Evolutionary conservation across 2,888 invertebrate genomes (phyloP).

Genomic region (Aphodius sticticus): DNA sequence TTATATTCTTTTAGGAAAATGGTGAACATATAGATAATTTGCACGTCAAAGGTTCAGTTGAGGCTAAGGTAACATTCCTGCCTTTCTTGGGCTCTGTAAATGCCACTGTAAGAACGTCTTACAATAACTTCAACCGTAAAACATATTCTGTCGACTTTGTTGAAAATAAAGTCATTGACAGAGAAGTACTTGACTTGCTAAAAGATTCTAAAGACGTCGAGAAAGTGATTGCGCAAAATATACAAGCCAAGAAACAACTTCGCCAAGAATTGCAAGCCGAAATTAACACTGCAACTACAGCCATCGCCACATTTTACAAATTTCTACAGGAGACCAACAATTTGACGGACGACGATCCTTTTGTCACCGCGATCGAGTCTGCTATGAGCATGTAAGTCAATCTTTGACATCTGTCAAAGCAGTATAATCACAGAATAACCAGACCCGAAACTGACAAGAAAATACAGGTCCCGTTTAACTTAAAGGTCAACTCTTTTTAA

Average conservation of each 20-base stretch:
- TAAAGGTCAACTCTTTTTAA: too few relatives aligned
- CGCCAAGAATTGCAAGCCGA: conserved; percentile 25
- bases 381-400: conserved; percentile 48
- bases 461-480: too few relatives aligned
- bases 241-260: conserved; percentile 9
- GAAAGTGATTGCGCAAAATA: conserved; percentile 10
- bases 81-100: not conserved
- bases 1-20: not conserved
- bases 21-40: not conserved
- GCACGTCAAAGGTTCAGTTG: not conserved
- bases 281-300: conserved; percentile 43
- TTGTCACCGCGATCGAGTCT: conserved; percentile 51
- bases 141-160: not conserved
- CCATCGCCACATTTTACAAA: conserved; percentile 52
- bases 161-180: conserved; percentile 41
- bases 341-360: conserved; percentile 52
- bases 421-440: not conserved
- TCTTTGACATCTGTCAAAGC: not conserved
- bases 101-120: not conserved
- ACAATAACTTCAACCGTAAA: not conserved
- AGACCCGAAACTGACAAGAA: too few relatives aligned
- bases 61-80: not conserved
- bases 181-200: not conserved
- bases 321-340: conserved; percentile 54
- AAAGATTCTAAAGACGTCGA: not conserved